Percentiles rank a stretch among this genome's conserved stretches.
These are phyloP conservation scores for Miltochrista miniata DNA, from an alignment of 2,888 invertebrate genomes.

Conservation along the genomic window DNA sequence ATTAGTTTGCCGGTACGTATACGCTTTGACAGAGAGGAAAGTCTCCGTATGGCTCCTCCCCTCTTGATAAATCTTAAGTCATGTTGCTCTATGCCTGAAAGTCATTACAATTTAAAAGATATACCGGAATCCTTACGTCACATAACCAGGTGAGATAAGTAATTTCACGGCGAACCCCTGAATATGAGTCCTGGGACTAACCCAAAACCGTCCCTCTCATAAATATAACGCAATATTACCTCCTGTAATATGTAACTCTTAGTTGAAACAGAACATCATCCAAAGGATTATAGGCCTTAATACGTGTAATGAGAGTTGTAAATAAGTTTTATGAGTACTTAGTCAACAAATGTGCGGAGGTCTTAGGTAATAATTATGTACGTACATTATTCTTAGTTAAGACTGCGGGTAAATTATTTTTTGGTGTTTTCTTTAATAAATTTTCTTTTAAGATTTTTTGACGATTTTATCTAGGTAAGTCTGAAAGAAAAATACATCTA, in stretches of 20 bases:
- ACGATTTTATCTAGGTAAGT: too few species aligned
- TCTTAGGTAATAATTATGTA: constrained; percentile 38
- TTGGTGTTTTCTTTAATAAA: neutral
- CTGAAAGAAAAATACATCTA: too few species aligned
- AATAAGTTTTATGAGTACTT: neutral
- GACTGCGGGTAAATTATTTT: constrained; percentile 32
- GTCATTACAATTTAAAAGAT: constrained; percentile 31
- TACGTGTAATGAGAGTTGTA: neutral
- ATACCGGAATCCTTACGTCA: constrained; percentile 20
- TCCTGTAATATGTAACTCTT: constrained; percentile 29
- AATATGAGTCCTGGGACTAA: constrained; percentile 56
- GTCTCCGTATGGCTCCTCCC: too few species aligned
- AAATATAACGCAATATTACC: constrained; percentile 53
- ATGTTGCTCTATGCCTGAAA: constrained; percentile 21
- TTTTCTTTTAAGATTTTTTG: too few species aligned
- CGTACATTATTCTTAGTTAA: constrained; percentile 32
- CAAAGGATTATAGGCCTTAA: constrained; percentile 6
- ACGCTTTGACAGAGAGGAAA: too few species aligned
- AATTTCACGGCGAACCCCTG: constrained; percentile 56
- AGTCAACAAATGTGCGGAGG: constrained; percentile 29
- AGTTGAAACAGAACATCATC: constrained; percentile 11
- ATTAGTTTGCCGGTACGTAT: too few species aligned
- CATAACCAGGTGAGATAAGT: constrained; percentile 51
- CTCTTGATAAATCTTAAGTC: neutral
- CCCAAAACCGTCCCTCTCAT: constrained; percentile 45